phyloP scores from a whole-genome alignment of 2,113 vertebrate genomes.

The Zosterops japonicus region DNA sequence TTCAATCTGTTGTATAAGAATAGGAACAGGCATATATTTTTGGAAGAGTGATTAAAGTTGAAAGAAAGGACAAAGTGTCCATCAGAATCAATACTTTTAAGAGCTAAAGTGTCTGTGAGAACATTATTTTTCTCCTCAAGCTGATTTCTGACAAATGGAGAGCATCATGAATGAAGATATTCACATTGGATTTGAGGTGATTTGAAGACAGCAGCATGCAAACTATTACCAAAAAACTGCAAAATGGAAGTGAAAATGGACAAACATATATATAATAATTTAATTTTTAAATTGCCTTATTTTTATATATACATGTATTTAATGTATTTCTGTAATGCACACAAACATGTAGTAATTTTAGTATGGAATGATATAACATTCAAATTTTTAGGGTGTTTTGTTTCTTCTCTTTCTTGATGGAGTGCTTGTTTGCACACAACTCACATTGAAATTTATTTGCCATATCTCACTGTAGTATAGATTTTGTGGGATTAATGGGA shows the following conservation, averaged over 20 bases:
- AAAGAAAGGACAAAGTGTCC: not conserved
- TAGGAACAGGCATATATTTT: not conserved
- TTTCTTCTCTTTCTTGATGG: not conserved
- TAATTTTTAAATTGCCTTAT: rapidly evolving
- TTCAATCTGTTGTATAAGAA: not conserved
- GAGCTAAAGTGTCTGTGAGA: not conserved
- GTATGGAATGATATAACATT: not conserved
- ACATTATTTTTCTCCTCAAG: not conserved
- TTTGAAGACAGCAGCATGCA: not conserved
- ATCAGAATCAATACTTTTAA: not conserved
- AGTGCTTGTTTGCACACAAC: not conserved
- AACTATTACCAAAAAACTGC: not conserved
- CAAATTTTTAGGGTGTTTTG: rapidly evolving
- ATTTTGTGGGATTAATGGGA: not conserved
- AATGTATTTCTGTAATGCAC: not conserved
- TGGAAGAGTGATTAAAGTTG: not conserved
- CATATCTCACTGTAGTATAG: not conserved
- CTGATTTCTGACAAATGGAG: not conserved
- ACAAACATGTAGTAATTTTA: not conserved
- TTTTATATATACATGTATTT: not conserved
- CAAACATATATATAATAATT: not conserved
- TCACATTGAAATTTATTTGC: not conserved
- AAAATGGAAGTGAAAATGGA: not conserved
- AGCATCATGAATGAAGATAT: not conserved
- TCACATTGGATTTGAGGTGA: not conserved